These are phyloP conservation scores for Tympanoctomys barrerae DNA, from an alignment of 2,797 vertebrate genomes.

Conservation along the genomic window DNA sequence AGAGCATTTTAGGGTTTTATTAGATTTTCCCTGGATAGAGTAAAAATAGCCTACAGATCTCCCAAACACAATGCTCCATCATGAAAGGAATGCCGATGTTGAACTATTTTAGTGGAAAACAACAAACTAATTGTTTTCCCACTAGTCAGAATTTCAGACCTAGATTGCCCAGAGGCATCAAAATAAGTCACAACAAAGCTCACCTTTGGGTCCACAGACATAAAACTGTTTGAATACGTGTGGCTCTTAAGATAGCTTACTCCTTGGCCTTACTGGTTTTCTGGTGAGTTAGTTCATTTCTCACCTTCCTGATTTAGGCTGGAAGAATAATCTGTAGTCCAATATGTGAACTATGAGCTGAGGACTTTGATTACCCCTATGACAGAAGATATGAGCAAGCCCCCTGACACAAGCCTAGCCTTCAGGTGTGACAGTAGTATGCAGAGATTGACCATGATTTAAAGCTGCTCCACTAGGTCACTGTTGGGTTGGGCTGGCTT, in stretches of 20 bases:
- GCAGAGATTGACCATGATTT: background rate
- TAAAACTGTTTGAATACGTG: background rate
- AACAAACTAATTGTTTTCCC: background rate
- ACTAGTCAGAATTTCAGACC: background rate
- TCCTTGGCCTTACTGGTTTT: background rate
- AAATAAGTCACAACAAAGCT: background rate
- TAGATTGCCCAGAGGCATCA: background rate
- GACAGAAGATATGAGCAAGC: background rate
- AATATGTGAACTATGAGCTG: background rate
- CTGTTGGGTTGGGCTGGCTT: background rate
- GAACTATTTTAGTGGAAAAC: background rate
- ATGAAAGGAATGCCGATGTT: slow-evolving; percentile 2
- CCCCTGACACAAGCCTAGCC: background rate
- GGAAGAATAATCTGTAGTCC: background rate
- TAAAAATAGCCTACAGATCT: slow-evolving; percentile 34
- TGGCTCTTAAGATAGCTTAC: background rate
- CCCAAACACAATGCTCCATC: background rate
- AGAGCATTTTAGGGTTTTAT: slow-evolving; percentile 41
- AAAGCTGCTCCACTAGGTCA: background rate
- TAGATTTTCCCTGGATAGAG: background rate
- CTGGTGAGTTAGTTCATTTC: background rate
- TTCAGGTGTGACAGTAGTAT: background rate
- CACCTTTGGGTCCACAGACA: background rate
- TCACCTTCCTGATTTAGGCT: background rate
- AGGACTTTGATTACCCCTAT: background rate